These are phyloP conservation scores for Stercorarius parasiticus DNA, from an alignment of 2,113 vertebrate species.

Conservation along the genomic window DNA sequence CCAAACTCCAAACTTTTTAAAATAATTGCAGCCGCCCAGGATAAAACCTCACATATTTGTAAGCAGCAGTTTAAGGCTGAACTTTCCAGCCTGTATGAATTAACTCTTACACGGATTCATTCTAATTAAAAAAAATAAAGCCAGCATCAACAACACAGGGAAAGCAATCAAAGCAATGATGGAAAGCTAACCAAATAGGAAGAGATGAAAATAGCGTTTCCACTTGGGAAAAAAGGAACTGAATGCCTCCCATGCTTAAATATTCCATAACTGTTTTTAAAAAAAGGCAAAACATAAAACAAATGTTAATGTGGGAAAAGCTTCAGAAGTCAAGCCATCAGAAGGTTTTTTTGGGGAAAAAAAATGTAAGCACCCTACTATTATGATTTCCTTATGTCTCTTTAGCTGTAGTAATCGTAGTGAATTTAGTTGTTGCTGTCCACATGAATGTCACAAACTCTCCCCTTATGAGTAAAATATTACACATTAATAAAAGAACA, in stretches of 20 bases:
- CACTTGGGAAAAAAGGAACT: background rate
- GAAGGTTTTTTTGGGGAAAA: background rate
- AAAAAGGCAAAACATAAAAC: background rate
- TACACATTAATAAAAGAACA: background rate
- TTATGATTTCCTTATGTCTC: background rate
- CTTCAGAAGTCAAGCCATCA: background rate
- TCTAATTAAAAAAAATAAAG: background rate
- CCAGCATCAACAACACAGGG: accelerated
- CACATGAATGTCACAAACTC: background rate
- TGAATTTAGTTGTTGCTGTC: background rate
- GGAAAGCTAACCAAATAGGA: background rate
- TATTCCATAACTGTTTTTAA: background rate
- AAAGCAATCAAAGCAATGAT: background rate
- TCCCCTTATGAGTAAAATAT: background rate
- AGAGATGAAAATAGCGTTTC: background rate
- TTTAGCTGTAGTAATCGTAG: background rate
- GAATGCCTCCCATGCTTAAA: background rate
- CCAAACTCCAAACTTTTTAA: background rate
- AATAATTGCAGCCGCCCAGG: background rate
- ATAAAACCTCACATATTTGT: background rate
- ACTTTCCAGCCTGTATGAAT: background rate
- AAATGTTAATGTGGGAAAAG: background rate
- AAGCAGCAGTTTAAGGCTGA: background rate
- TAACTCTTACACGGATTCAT: background rate
- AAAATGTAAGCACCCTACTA: background rate